A percentile compares a stretch with the other conserved stretches of the same genome.
phyloP scores from a whole-genome alignment of 2,797 vertebrate genomes.

The Apodemus agrarius region DNA sequence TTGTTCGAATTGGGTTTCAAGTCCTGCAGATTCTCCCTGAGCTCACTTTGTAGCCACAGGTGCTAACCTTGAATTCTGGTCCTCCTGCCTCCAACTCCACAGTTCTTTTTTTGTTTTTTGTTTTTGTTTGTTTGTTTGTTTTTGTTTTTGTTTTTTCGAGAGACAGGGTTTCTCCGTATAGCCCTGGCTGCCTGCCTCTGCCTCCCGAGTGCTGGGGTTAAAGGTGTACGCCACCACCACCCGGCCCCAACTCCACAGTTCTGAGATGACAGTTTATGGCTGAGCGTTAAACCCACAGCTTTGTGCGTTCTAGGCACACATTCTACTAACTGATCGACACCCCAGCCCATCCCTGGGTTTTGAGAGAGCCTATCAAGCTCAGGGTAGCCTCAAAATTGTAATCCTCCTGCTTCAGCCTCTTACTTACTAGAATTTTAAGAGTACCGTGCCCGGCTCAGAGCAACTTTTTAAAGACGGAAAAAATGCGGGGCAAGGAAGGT shows the following conservation, averaged over 20 bases:
- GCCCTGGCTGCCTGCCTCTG: too few relatives aligned
- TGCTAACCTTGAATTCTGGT: not conserved
- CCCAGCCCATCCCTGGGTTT: not conserved
- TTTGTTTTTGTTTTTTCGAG: too few relatives aligned
- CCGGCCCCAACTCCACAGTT: too few relatives aligned
- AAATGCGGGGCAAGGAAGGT: not conserved
- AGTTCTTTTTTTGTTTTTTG: too few relatives aligned
- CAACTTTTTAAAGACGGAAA: conserved; percentile 18
- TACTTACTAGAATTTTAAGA: not conserved
- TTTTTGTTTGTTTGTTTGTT: too few relatives aligned
- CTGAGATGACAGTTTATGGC: not conserved
- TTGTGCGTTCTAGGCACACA: not conserved
- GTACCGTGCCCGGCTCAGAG: not conserved
- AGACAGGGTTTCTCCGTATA: too few relatives aligned
- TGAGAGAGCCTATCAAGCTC: not conserved
- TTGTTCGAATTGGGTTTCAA: not conserved
- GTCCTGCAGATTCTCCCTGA: not conserved
- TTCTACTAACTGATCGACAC: not conserved
- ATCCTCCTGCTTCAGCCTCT: not conserved
- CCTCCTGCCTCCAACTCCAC: not conserved
- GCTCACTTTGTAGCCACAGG: not conserved
- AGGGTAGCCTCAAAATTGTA: not conserved
- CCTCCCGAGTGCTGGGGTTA: too few relatives aligned
- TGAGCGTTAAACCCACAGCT: not conserved
- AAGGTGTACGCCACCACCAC: too few relatives aligned